Evolutionary conservation across 2,888 invertebrate genomes (phyloP), one percentile per base, ranked within the genome.

Genomic region (Pandemis cinnamomeana): DNA sequence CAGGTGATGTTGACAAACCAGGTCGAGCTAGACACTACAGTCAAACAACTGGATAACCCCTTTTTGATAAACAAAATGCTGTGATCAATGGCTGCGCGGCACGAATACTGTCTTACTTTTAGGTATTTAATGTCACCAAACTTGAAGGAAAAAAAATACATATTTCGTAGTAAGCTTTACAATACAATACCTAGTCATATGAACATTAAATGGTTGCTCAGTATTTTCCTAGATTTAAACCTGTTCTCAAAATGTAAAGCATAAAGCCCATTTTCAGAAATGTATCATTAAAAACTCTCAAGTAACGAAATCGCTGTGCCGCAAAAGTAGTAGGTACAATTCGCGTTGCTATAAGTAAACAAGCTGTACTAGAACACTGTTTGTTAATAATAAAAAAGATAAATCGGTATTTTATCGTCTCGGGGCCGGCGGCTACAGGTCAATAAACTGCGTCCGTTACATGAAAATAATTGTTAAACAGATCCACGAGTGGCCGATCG

Each of bases 401-500:
- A 41, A 42, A 61, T 41, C 7, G 44, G 15, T 20, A 7, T 10
- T 44, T 63, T 63, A 63, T 63, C 63, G 44, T 62, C 27, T 36
- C 62, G 11, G 55, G 42, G 63, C 42, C 62, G 41, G 55, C 36
- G 10, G 27, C n/a, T 62, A 7, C 7, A 15, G 64, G 64, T 66
- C 66, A 71, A 66, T 44, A 48, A 66, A 66, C 48, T 11, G 66
- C 55, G 64, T 20, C 71, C 63, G 68, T 55, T 42, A 27, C 44
- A 60, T 53, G 48, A 61, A 55, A 15, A n/a, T 69, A 70, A 70
- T 62, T 53, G 41, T 72, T 77, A 78, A 83, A 72, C 79, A 98
- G 98, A 97, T 98, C 58, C 98, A 98, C 89, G 98, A 98, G 89
- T 98, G 98, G 98, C 96, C 96, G 80, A 96, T 97, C 78, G 97